Evolutionary conservation across 2,113 vertebrate genomes (phyloP).

Genomic region (Aegotheles bennettii): DNA sequence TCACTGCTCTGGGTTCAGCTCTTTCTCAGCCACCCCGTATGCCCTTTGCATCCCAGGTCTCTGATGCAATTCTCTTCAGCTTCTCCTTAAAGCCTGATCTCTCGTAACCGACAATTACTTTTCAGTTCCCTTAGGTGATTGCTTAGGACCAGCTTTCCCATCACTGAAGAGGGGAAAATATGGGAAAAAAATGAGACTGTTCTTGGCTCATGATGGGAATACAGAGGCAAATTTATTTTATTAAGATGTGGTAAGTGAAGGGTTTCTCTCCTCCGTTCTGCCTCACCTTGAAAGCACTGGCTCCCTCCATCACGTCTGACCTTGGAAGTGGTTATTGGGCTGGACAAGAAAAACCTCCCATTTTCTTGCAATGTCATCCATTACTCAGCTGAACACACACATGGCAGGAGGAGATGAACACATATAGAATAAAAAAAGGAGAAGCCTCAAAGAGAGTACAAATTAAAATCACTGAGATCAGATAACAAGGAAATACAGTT

Average conservation of each 20-base stretch:
- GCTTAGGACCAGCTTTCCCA: neutral
- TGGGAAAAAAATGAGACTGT: neutral
- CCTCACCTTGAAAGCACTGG: neutral
- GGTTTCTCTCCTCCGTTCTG: neutral
- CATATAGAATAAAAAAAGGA: neutral
- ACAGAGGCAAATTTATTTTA: neutral
- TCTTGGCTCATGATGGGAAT: neutral
- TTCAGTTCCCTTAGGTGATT: neutral
- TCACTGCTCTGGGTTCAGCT: neutral
- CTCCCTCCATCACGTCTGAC: neutral
- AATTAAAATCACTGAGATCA: conserved; percentile 36
- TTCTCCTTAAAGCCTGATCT: neutral
- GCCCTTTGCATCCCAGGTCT: neutral
- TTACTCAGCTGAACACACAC: neutral
- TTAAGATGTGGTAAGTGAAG: neutral
- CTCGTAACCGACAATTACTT: neutral
- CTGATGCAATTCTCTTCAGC: accelerated
- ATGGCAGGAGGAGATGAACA: neutral
- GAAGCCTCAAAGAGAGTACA: conserved; percentile 20
- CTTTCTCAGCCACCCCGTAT: accelerated
- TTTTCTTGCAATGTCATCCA: neutral
- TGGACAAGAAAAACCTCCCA: neutral
- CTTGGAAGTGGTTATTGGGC: conserved; percentile 45
- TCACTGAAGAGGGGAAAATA: neutral
- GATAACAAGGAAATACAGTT: conserved; percentile 30